These are phyloP conservation scores for Doryteuthis pealeii DNA, from an alignment of 1,140 invertebrate species.

Conservation along the genomic window DNA sequence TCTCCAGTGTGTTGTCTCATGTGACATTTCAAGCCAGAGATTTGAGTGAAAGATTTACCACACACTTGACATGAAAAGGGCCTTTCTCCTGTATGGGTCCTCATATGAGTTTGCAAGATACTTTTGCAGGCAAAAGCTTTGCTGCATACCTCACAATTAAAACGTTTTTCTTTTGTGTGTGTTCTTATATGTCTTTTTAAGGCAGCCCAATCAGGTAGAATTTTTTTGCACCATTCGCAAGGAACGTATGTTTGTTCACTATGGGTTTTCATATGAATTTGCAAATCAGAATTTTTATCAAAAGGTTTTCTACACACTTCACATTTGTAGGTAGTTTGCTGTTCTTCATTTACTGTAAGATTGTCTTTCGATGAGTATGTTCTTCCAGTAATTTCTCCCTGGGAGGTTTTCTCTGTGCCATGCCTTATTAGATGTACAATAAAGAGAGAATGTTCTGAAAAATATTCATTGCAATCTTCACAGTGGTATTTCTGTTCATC, in stretches of 20 bases:
- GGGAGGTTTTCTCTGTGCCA: no score
- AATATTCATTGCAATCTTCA: no score
- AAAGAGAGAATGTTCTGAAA: no score
- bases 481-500: no score
- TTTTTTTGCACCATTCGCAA: conserved; percentile 67
- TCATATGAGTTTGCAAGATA: conserved; percentile 38
- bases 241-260: conserved; percentile 49
- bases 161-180: conserved; percentile 83
- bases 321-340: no score
- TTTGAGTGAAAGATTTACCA: conserved; percentile 30
- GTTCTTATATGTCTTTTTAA: conserved; percentile 69
- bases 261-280: conserved; percentile 53
- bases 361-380: no score
- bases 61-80: conserved; percentile 56
- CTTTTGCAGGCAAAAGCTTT: conserved; percentile 12
- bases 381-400: no score
- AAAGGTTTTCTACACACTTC: no score
- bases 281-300: no score
- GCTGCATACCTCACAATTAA: conserved; percentile 76
- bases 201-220: conserved; percentile 45
- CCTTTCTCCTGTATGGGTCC: conserved; percentile 52
- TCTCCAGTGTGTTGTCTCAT: conserved; percentile 59
- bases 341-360: no score
- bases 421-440: no score
- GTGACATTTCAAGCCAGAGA: conserved; percentile 40